Evolutionary conservation across 2,888 invertebrate genomes (phyloP).

Genomic region (Andrena praecox): DNA sequence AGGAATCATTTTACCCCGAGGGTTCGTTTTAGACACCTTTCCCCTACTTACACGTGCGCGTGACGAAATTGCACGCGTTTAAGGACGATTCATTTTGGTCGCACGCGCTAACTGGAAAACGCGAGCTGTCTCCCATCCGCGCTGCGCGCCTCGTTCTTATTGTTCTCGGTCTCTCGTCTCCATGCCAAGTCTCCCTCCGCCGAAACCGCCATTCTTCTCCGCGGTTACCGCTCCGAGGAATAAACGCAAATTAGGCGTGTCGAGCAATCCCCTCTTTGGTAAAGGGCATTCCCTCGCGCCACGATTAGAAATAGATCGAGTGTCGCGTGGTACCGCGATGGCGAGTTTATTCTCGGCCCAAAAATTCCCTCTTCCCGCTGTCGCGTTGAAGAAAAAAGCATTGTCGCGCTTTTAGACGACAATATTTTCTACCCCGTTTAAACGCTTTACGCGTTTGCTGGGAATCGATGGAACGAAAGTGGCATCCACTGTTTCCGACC

Average conservation of each 20-base stretch:
- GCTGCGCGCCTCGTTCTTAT: constrained; percentile 37
- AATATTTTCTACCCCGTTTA: constrained; percentile 31
- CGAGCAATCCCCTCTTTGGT: constrained; percentile 51
- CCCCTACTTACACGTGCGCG: not conserved
- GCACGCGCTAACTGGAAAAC: constrained; percentile 18
- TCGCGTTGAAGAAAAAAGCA: constrained; percentile 19
- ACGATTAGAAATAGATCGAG: constrained; percentile 63
- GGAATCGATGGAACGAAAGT: constrained; percentile 1
- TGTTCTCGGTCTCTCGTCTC: constrained; percentile 41
- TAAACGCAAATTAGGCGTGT: constrained; percentile 68
- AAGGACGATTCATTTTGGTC: constrained; percentile 42
- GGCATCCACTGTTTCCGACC: constrained; percentile 9
- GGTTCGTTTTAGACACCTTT: too few relatives aligned
- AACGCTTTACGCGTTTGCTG: constrained; percentile 22
- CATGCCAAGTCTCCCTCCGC: constrained; percentile 55
- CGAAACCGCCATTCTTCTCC: constrained; percentile 53
- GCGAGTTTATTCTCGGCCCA: constrained; percentile 29
- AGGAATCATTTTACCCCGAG: too few relatives aligned
- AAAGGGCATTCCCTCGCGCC: constrained; percentile 38
- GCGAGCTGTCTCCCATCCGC: constrained; percentile 21
- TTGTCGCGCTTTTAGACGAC: constrained; percentile 28
- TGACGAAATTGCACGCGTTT: constrained; percentile 21
- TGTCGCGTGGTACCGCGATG: constrained; percentile 10
- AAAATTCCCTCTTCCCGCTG: constrained; percentile 12
- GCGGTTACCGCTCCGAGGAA: constrained; percentile 46